phyloP scores from a whole-genome alignment of 1,140 invertebrate genomes.

The Cecropterus lyciades region DNA sequence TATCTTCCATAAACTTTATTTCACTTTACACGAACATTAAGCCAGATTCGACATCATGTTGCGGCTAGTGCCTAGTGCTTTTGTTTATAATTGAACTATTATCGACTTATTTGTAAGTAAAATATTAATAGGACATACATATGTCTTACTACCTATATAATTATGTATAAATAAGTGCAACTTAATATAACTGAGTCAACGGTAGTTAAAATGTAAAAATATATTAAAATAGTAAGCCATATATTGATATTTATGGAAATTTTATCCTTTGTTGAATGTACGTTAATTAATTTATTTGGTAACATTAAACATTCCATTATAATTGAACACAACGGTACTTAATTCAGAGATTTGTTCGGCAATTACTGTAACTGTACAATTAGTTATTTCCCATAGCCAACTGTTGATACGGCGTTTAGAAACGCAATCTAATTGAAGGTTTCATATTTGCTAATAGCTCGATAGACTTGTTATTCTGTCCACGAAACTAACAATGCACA shows the following conservation, averaged over 20 bases:
- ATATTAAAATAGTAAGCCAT: no score
- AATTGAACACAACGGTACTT: not conserved
- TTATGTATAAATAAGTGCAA: no score
- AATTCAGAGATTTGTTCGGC: conserved; percentile 14
- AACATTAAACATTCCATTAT: not conserved
- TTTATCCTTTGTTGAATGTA: no score
- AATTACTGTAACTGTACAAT: conserved; percentile 14
- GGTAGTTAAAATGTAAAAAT: no score
- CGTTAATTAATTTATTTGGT: no score
- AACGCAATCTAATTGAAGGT: conserved; percentile 45
- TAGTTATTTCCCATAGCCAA: conserved; percentile 5
- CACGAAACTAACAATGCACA: conserved; percentile 76
- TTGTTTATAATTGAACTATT: no score
- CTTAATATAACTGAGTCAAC: no score
- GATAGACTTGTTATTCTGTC: conserved; percentile 75
- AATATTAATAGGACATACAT: no score
- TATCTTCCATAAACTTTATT: not conserved
- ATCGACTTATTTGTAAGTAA: no score
- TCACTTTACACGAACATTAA: not conserved
- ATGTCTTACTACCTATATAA: no score
- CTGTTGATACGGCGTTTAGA: conserved; percentile 24
- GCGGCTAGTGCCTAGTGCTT: no score
- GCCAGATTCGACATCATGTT: not conserved
- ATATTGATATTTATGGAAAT: no score
- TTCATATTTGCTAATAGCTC: conserved; percentile 73